phyloP scores from a whole-genome alignment of 2,113 vertebrate species.

The Astatoreochromis straeleni region DNA sequence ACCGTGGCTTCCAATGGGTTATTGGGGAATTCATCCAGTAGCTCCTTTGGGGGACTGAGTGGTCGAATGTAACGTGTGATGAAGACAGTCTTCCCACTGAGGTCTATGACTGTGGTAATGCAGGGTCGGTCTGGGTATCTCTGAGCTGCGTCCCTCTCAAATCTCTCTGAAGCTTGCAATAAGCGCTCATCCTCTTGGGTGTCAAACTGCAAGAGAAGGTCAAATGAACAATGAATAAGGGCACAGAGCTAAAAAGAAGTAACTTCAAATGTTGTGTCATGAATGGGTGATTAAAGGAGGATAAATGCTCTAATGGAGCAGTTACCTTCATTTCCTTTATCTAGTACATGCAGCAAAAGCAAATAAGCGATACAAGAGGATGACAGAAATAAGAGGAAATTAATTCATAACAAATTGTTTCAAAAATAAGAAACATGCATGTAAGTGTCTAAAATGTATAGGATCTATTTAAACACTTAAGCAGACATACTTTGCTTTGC shows the following conservation, averaged over 20 bases:
- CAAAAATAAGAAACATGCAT: neutral
- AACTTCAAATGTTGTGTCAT: neutral
- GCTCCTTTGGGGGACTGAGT: conserved; percentile 84
- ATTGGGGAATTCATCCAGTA: conserved; percentile 71
- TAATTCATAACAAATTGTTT: neutral
- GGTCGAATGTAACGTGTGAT: conserved; percentile 85
- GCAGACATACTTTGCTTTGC: neutral
- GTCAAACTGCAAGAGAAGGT: conserved; percentile 79
- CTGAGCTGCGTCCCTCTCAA: conserved; percentile 76
- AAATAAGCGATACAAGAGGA: conserved; percentile 1
- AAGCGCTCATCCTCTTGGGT: conserved; percentile 87
- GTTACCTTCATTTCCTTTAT: conserved; percentile 79
- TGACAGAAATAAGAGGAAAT: neutral
- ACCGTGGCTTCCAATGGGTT: conserved; percentile 77
- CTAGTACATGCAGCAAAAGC: conserved; percentile 68
- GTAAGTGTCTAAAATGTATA: neutral
- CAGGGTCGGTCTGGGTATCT: conserved; percentile 81
- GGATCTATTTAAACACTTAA: neutral
- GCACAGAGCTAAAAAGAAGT: neutral
- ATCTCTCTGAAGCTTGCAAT: conserved; percentile 82
- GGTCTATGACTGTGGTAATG: conserved; percentile 82
- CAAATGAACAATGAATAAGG: neutral
- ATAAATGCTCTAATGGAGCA: neutral
- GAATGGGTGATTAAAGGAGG: neutral
- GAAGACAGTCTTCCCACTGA: conserved; percentile 87